Base-by-base conservation (phyloP, 2,797 vertebrate genomes). In the Falco naumanni region DNA sequence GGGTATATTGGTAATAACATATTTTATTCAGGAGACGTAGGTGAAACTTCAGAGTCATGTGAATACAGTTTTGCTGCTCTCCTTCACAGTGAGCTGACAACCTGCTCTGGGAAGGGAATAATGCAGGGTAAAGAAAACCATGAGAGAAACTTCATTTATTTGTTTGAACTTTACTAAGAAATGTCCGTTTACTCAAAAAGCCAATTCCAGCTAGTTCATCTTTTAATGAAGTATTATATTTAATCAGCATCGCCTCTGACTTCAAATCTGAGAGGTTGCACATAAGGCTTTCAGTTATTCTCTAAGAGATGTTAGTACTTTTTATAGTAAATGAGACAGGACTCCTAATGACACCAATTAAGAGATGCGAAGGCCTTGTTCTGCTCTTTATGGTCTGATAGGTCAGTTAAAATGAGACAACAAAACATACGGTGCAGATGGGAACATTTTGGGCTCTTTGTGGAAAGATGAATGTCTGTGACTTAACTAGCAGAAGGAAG, bases 321-420 rank as follows among this genome's bases (percentile, higher is more conserved):
- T 89, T 81, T 57, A 28, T 10, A 59, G 47, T 20, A 83, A 90
- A 92, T 81, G 87, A 93, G 82, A 65, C 80, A 25, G 39, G 71
- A 65, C 41, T 96, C 78, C 50, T 95, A 94, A 96, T 95, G 96
- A 92, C 72, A 81, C 57, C 93, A 93, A 63, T 85, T 96, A 96
- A 95, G 91, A 89, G 84, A 81, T 63, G 21, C 25, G 79, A 85
- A 82, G 76, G 57, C 64, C 81, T 83, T 17, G 48, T 84, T 81
- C 66, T 0, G 2, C 83, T 91, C 28, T 93, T 93, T 81, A 70
- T 92, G 86, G 81, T 92, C 71, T 78, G 86, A 74, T 83, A 87
- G 88, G 93, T 95, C 93, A 93, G 50, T 95, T 92, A 78, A 92
- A 95, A 94, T 41, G 75, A 93, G 84, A 94, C 90, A 95, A 94